phyloP scores from a whole-genome alignment of 1,140 invertebrate genomes.

The Lethocerus indicus region DNA sequence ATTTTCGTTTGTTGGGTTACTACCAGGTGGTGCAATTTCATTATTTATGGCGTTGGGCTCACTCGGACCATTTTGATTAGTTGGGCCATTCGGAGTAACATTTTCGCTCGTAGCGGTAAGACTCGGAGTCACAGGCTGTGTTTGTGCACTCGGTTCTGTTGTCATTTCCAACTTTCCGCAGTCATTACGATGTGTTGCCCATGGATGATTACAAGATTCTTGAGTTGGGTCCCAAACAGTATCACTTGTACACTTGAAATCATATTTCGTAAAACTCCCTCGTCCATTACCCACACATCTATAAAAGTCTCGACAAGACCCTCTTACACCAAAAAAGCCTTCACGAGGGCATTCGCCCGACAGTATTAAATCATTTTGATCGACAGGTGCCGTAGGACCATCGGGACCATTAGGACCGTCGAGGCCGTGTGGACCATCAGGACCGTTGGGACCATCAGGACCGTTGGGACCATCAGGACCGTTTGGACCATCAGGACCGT shows the following conservation, averaged over 20 bases:
- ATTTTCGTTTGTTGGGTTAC: background rate
- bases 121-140: no score
- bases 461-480: no score
- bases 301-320: constrained; percentile 46
- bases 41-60: no score
- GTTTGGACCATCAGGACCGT: no score
- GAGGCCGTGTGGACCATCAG: background rate
- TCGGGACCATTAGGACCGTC: no score
- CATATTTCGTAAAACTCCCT: constrained; percentile 34
- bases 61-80: no score
- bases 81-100: no score
- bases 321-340: constrained; percentile 35
- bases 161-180: constrained; percentile 6
- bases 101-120: no score
- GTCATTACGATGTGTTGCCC: constrained; percentile 25
- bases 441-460: no score
- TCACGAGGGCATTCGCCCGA: constrained; percentile 20
- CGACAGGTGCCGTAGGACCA: no score
- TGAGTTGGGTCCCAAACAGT: constrained; percentile 43
- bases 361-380: constrained; percentile 8
- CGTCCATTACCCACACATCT: constrained; percentile 41
- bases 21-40: background rate
- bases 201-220: constrained; percentile 39
- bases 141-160: background rate
- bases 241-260: constrained; percentile 42